Percentiles rank a stretch among this genome's conserved stretches.
These are phyloP conservation scores for Agrilus mali DNA, from an alignment of 2,888 invertebrate species.

Conservation along the genomic window DNA sequence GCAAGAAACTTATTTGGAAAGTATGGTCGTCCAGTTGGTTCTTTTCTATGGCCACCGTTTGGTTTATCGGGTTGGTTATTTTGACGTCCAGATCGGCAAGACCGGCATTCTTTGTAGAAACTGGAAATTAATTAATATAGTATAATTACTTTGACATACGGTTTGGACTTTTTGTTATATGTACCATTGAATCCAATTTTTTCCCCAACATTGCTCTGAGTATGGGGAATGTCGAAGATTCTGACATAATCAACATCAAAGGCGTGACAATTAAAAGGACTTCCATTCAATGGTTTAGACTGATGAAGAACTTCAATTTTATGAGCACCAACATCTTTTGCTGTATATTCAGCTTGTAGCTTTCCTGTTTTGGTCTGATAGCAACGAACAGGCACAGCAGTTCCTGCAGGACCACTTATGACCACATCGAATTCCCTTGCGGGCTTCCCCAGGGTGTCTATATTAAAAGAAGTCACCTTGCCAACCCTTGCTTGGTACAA, in stretches of 20 bases:
- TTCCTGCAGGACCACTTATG: conserved; percentile 41
- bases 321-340: conserved; percentile 57
- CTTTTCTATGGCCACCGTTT: conserved; percentile 69
- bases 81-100: conserved; percentile 77
- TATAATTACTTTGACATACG: too few relatives aligned
- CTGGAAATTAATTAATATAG: too few relatives aligned
- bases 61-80: conserved; percentile 77
- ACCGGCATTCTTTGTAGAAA: conserved; percentile 70
- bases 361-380: conserved; percentile 95
- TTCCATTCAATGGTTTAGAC: conserved; percentile 80
- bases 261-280: conserved; percentile 88
- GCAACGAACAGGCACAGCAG: conserved; percentile 49
- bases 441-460: conserved; percentile 74
- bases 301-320: conserved; percentile 76
- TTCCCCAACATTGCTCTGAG: conserved; percentile 69
- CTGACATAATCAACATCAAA: conserved; percentile 78
- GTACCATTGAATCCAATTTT: conserved; percentile 69
- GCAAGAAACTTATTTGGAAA: conserved; percentile 71
- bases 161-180: conserved; percentile 12
- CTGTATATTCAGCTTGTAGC: conserved; percentile 85
- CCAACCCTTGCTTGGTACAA: conserved; percentile 76
- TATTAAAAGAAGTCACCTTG: conserved; percentile 74
- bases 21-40: conserved; percentile 53
- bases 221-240: conserved; percentile 62
- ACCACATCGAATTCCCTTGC: conserved; percentile 87